Evolutionary conservation across 1,140 invertebrate genomes (phyloP).

Genomic region (Pseudobourletiella spinata): DNA sequence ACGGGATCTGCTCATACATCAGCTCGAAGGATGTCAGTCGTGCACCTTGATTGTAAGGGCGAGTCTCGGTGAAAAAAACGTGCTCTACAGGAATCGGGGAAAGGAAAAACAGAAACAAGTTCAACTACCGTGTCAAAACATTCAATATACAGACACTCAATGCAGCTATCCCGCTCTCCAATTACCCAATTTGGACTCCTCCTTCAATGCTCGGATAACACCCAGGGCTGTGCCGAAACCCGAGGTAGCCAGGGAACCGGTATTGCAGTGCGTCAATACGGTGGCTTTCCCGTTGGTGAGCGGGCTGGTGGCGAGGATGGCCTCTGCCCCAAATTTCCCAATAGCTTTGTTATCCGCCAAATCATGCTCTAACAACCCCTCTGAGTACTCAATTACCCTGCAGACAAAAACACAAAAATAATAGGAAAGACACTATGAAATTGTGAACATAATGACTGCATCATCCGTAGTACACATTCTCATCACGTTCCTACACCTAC

Average conservation of each 20-base stretch:
- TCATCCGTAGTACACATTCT: too few species aligned
- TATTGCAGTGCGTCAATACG: slow-evolving; percentile 95
- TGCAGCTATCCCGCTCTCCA: too few species aligned
- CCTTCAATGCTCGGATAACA: slow-evolving; percentile 73
- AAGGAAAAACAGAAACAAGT: slow-evolving; percentile 38
- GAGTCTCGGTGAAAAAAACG: slow-evolving; percentile 91
- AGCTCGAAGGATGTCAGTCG: slow-evolving; percentile 93
- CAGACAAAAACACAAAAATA: slow-evolving; percentile 12
- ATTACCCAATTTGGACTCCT: slow-evolving; percentile 62
- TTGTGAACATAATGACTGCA: too few species aligned
- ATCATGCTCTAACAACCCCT: slow-evolving; percentile 25
- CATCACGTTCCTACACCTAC: too few species aligned
- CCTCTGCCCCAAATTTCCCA: slow-evolving; percentile 66
- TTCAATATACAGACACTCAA: too few species aligned
- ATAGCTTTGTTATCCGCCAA: slow-evolving; percentile 45
- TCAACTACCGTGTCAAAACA: too few species aligned
- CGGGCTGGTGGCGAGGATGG: slow-evolving; percentile 47
- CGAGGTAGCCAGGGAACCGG: slow-evolving; percentile 82
- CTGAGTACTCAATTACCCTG: slow-evolving; percentile 25
- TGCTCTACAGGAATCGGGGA: too few species aligned
- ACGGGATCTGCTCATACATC: slow-evolving; percentile 83
- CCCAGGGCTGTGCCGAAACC: slow-evolving; percentile 96
- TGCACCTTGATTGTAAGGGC: slow-evolving; percentile 95
- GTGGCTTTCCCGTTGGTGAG: slow-evolving; percentile 47
- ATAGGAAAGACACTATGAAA: too few species aligned